These are phyloP conservation scores for Caenorhabditis afra DNA, from an alignment of 2,888 invertebrate genomes.

Conservation along the genomic window DNA sequence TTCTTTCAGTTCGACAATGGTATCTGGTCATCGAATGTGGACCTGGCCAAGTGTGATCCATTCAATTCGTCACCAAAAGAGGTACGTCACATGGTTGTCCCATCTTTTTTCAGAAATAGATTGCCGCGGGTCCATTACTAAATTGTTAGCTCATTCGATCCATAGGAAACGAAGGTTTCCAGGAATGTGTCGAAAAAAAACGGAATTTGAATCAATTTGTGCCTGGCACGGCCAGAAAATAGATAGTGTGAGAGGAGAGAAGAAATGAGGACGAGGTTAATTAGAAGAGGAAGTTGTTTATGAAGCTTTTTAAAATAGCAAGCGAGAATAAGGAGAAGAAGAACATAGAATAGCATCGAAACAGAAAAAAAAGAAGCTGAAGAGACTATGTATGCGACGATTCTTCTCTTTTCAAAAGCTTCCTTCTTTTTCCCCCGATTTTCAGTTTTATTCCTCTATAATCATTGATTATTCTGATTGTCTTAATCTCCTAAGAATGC, in stretches of 20 bases:
- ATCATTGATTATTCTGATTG: too few species aligned
- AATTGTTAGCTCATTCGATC: neutral
- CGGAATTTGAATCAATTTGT: slow-evolving; percentile 10
- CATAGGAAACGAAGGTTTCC: neutral
- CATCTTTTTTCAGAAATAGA: neutral
- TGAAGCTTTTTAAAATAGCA: slow-evolving; percentile 29
- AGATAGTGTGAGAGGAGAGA: slow-evolving; percentile 3
- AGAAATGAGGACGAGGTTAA: slow-evolving; percentile 40
- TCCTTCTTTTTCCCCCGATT: too few species aligned
- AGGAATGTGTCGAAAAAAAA: slow-evolving; percentile 7
- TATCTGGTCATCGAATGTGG: slow-evolving; percentile 45
- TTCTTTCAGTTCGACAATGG: slow-evolving; percentile 60
- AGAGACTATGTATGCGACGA: too few species aligned
- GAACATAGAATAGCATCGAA: neutral
- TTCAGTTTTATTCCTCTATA: too few species aligned
- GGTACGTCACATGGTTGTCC: slow-evolving; percentile 4
- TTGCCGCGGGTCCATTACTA: neutral
- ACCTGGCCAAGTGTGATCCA: slow-evolving; percentile 50
- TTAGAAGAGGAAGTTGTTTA: slow-evolving; percentile 42
- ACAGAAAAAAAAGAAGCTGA: slow-evolving; percentile 15
- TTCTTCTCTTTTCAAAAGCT: too few species aligned
- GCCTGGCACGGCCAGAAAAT: too few species aligned
- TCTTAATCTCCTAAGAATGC: slow-evolving; percentile 1
- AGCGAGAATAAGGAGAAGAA: slow-evolving; percentile 2
- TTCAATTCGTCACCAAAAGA: slow-evolving; percentile 40